A percentile compares a stretch with the other conserved stretches of the same genome.
These are phyloP conservation scores for Amblyteles armatorius DNA, from an alignment of 2,888 invertebrate genomes.

Conservation along the genomic window DNA sequence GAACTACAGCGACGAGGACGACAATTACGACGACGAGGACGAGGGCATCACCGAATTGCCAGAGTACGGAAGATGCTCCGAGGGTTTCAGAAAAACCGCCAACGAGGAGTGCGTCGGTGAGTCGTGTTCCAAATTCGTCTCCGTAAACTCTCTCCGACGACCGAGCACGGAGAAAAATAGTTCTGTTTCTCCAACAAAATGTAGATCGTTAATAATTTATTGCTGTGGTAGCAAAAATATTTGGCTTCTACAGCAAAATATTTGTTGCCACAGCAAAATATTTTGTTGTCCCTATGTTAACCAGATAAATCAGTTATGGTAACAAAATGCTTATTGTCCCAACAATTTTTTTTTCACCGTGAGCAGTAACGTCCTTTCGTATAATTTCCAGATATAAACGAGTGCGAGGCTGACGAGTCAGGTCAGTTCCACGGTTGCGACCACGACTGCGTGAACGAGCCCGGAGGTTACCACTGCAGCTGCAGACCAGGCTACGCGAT, in stretches of 20 bases:
- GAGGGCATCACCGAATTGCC: slow-evolving; percentile 78
- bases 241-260: too few relatives aligned
- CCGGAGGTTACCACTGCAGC: slow-evolving; percentile 83
- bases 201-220: too few relatives aligned
- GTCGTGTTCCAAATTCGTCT: slow-evolving; percentile 45
- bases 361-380: neutral
- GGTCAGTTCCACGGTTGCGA: slow-evolving; percentile 85
- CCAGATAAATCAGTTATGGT: too few relatives aligned
- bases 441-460: slow-evolving; percentile 85
- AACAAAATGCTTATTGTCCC: too few relatives aligned
- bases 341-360: too few relatives aligned
- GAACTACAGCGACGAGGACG: slow-evolving; percentile 74
- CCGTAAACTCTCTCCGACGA: neutral
- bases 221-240: too few relatives aligned
- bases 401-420: slow-evolving; percentile 85
- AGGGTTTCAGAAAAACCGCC: slow-evolving; percentile 85
- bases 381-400: slow-evolving; percentile 85
- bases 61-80: slow-evolving; percentile 77
- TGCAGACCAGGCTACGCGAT: slow-evolving; percentile 83
- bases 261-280: too few relatives aligned
- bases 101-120: slow-evolving; percentile 84
- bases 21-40: slow-evolving; percentile 62
- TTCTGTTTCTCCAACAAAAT: too few relatives aligned
- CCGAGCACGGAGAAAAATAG: too few relatives aligned
- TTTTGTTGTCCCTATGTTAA: too few relatives aligned